phyloP scores from a whole-genome alignment of 2,888 invertebrate species.

The Salticus scenicus region DNA sequence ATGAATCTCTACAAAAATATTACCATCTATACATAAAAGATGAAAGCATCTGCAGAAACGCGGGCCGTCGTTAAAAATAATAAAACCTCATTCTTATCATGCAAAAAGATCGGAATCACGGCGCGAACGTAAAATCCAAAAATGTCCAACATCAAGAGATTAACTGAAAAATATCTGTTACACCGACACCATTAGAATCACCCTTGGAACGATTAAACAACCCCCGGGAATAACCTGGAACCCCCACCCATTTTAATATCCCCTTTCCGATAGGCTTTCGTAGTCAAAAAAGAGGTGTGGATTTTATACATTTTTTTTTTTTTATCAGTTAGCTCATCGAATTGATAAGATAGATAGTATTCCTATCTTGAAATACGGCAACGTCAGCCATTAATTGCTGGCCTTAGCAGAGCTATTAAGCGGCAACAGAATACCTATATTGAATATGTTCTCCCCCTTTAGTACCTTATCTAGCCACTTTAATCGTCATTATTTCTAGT shows the following conservation, averaged over 20 bases:
- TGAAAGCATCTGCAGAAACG: conserved; percentile 24
- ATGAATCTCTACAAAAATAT: conserved; percentile 20
- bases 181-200: conserved; percentile 57
- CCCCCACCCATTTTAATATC: conserved; percentile 65
- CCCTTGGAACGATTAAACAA: conserved; percentile 51
- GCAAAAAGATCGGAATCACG: conserved; percentile 39
- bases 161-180: conserved; percentile 60
- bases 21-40: conserved; percentile 48
- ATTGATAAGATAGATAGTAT: conserved; percentile 50
- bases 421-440: conserved; percentile 31
- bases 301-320: conserved; percentile 43
- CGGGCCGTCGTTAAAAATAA: conserved; percentile 21
- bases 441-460: conserved; percentile 23
- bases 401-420: conserved; percentile 49
- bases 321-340: conserved; percentile 9
- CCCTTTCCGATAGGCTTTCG: conserved; percentile 44
- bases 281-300: conserved; percentile 50
- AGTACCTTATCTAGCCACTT: conserved; percentile 51
- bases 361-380: conserved; percentile 57
- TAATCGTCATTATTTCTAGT: conserved; percentile 59
- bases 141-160: conserved; percentile 31
- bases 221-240: conserved; percentile 32
- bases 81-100: conserved; percentile 38
- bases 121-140: conserved; percentile 18
- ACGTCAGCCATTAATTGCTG: conserved; percentile 49